A percentile compares a stretch with the other conserved stretches of the same genome.
phyloP scores from a whole-genome alignment of 2,888 invertebrate species.

The Platerodrilus igneus region DNA sequence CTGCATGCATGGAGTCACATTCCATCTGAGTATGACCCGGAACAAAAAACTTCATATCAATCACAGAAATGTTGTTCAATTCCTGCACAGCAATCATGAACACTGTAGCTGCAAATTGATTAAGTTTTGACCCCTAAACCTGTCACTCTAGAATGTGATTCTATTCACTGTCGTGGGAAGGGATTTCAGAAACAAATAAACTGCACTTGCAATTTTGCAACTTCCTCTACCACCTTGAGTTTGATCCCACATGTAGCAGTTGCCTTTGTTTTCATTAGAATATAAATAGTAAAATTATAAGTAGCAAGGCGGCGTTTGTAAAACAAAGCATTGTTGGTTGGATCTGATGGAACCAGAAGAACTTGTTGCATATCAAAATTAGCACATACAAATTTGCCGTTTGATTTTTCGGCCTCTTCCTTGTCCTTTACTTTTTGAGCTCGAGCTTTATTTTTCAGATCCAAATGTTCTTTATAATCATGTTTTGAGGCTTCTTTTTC shows the following conservation, averaged over 20 bases:
- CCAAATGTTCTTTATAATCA: no score
- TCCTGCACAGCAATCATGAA: constrained; percentile 26
- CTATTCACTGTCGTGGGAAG: constrained; percentile 20
- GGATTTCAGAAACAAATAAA: constrained; percentile 26
- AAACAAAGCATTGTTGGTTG: constrained; percentile 26
- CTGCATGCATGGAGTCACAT: constrained; percentile 25
- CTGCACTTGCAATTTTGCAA: constrained; percentile 25
- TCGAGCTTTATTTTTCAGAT: no score
- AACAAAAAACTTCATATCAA: constrained; percentile 29
- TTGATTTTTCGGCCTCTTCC: neutral
- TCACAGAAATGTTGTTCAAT: constrained; percentile 24
- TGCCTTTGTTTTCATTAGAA: constrained; percentile 21
- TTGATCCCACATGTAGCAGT: constrained; percentile 32
- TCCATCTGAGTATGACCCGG: constrained; percentile 22
- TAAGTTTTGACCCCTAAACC: constrained; percentile 33
- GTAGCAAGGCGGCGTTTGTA: constrained; percentile 22
- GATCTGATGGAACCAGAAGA: constrained; percentile 18
- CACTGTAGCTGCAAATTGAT: no score
- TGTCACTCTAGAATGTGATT: constrained; percentile 30
- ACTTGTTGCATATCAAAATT: constrained; percentile 30
- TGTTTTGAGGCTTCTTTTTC: no score
- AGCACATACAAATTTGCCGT: constrained; percentile 14
- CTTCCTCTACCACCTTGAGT: constrained; percentile 26
- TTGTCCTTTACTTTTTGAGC: no score
- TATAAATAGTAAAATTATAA: constrained; percentile 26